Evolutionary conservation across 2,797 vertebrate genomes (phyloP).

Genomic region (Oreonectes daqikongensis): DNA sequence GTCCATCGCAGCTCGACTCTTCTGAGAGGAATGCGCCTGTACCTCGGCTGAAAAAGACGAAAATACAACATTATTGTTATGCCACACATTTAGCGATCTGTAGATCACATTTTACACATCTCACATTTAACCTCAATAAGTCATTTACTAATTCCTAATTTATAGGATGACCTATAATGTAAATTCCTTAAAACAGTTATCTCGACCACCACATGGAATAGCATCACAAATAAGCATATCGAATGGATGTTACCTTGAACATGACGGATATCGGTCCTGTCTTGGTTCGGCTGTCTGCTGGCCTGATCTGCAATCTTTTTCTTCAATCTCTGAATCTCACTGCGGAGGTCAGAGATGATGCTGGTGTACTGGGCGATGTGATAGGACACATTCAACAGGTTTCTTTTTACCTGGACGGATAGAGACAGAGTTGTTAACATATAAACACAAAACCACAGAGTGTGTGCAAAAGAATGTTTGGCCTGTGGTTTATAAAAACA

Average conservation of each 20-base stretch:
- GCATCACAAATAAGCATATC: neutral
- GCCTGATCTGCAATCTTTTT: conserved; percentile 81
- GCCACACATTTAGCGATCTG: neutral
- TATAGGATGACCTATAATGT: neutral
- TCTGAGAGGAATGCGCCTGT: conserved; percentile 78
- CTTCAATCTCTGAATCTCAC: conserved; percentile 85
- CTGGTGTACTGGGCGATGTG: conserved; percentile 89
- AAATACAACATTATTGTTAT: neutral
- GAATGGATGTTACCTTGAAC: conserved; percentile 78
- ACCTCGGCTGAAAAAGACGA: conserved; percentile 78
- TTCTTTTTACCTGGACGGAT: conserved; percentile 83
- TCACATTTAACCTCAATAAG: neutral
- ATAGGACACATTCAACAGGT: conserved; percentile 85
- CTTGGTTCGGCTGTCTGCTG: conserved; percentile 67
- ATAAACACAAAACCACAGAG: neutral
- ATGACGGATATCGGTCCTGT: conserved; percentile 75
- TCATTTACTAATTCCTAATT: neutral
- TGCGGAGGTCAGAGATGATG: conserved; percentile 84
- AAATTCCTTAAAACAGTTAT: neutral
- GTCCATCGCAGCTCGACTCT: conserved; percentile 78
- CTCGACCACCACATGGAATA: neutral
- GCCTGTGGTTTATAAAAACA: too few relatives aligned
- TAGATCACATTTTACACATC: too few relatives aligned
- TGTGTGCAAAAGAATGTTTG: too few relatives aligned
- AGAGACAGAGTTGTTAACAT: neutral